Evolutionary conservation across 2,888 invertebrate genomes (phyloP), one percentile per base, ranked within the genome.

Genomic region (Leptodirus hochenwartii): DNA sequence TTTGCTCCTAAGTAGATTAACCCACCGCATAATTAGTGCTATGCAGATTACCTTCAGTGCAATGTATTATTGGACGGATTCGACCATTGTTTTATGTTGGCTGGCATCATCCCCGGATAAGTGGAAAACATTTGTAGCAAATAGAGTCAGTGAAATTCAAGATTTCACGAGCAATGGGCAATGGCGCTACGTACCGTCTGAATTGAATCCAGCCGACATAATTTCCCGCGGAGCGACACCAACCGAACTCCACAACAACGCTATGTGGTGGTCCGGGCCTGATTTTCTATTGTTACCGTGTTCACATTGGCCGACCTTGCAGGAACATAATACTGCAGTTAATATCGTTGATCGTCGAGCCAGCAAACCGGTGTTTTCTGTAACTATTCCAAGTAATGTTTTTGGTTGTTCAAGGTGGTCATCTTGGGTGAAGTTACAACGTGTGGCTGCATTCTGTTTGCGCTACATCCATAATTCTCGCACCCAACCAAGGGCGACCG

Each of bases 21-120:
- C 13, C 28, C 17, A 20, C n/a, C 15, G 5, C 24, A 23, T 33
- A 15, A 32, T 9, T n/a, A 16, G 9, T n/a, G 22, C 29, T 2
- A 22, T n/a, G n/a, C 9, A 16, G 12, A n/a, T 27, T 12, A 15
- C 14, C 5, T 17, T 3, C 6, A 10, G 5, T 4, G n/a, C n/a
- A n/a, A n/a, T n/a, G n/a, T 27, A 16, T 27, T 38, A 32, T 22
- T 47, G 13, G 38, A 34, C 37, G 5, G 43, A 42, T 29, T 41
- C 41, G 6, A 41, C 36, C 5, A 27, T 27, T 10, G 27, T 27
- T 16, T 10, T 27, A 17, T 30, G 32, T 2, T 43, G 44, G 29
- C 24, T 33, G n/a, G 9, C 29, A 2, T n/a, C 25, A 15, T 8
- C 20, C 12, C n/a, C 29, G 2, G n/a, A 13, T 6, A 9, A 9